Conservation (phyloP, 1,140 invertebrate genomes). For the Hyphantria cunea region DNA sequence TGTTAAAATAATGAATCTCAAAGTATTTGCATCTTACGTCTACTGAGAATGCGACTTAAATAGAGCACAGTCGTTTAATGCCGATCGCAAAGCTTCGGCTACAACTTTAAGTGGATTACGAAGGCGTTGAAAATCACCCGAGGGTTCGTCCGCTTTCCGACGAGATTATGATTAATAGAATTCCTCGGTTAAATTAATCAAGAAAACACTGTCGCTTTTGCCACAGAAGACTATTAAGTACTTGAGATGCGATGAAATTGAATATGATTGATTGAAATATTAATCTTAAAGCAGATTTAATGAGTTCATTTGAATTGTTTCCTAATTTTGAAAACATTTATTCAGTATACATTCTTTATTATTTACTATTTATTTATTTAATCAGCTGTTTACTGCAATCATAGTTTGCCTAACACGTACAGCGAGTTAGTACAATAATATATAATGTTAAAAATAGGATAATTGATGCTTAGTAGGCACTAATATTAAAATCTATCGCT, state of each 20-base stretch:
- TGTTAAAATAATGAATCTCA: no score
- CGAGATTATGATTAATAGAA: constrained; percentile 55
- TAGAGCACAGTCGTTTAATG: not conserved
- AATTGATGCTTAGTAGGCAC: no score
- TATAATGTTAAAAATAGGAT: no score
- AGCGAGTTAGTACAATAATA: no score
- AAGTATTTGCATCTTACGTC: no score
- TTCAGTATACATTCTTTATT: no score
- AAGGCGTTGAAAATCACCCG: constrained; percentile 47
- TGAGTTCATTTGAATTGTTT: not conserved
- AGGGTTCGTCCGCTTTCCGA: constrained; percentile 38
- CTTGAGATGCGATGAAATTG: not conserved
- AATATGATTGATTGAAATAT: constrained; percentile 1
- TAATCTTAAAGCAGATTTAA: not conserved
- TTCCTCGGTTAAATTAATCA: constrained; percentile 49
- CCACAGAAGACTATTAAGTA: not conserved
- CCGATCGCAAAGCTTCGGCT: not conserved
- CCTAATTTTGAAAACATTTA: not conserved
- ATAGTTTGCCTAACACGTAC: no score
- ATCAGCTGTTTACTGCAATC: no score
- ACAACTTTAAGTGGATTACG: constrained; percentile 58
- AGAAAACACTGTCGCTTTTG: constrained; percentile 41
- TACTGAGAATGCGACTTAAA: not conserved
- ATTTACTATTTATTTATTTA: no score
- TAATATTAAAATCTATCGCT: no score